Base-by-base conservation (phyloP, 2,797 vertebrate species). In the Chelmon rostratus region DNA sequence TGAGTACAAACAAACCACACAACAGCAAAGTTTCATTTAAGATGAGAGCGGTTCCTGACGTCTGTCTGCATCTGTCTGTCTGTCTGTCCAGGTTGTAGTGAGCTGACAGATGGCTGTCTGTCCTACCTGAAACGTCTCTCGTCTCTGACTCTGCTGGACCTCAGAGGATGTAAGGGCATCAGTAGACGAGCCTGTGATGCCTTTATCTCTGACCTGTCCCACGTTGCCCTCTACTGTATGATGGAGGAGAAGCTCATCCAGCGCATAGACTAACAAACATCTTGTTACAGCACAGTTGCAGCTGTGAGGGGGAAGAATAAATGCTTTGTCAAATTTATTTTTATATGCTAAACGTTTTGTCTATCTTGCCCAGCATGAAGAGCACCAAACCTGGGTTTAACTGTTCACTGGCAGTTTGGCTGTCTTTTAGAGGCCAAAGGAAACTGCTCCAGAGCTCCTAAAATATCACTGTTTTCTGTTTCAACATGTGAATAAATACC, bases 171-270 rank as follows among this genome's bases (percentile, higher is more conserved):
- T 87, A 97, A 96, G 78, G 93, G 95, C 72, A 90, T 99, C 90
- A 97, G 97, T 62, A 94, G 96, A 59, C 96, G 95, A 69, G 97
- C 96, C 90, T 99, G 98, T 3, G 96, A 99, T 84, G 93, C 95
- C 93, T 98, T 99, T 94, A 99, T 99, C 93, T 98, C 98, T 21
- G 98, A 99, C 94, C 95, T 99, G 87, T 98, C 97, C 73, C 97
- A 98, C 89, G 93, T 96, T 78, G 96, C 96, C 82, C 96, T 97
- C 90, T 99, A 96, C 95, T 99, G 98, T 91, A 96, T 99, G 94
- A 98, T 97, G 73, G 97, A 98, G 70, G 97, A 99, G 92, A 98
- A 98, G 93, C 96, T 99, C 85, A 98, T 99, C 90, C 98, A 98
- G 95, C 97, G 97, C 84, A 96, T 99, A 49, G 92, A 95, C 66